Conservation (phyloP, 2,113 vertebrate species). For the Oreochromis aureus region DNA sequence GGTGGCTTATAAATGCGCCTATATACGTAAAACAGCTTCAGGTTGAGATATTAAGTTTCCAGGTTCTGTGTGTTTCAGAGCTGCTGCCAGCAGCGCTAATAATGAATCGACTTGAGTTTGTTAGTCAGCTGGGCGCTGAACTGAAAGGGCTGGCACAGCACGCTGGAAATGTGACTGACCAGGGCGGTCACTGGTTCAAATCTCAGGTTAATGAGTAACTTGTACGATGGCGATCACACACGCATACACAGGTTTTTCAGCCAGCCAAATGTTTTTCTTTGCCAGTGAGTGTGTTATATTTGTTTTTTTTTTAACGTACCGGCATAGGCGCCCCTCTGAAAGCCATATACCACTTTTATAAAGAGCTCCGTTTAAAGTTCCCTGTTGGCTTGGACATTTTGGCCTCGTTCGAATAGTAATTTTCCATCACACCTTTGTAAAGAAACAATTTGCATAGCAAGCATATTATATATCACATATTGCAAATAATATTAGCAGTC, state of each 20-base stretch:
- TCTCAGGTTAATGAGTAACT: slow-evolving; percentile 38
- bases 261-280: not conserved
- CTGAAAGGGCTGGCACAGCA: slow-evolving; percentile 17
- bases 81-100: slow-evolving; percentile 24
- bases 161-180: slow-evolving; percentile 36
- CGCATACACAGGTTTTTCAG: not conserved
- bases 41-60: slow-evolving; percentile 44
- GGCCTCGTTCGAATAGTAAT: not conserved
- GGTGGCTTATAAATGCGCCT: slow-evolving; percentile 40
- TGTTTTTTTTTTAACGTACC: not conserved
- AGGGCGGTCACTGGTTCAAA: slow-evolving; percentile 39
- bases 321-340: not conserved
- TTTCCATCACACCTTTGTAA: not conserved
- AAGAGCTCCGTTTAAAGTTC: not conserved
- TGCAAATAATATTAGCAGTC: not conserved
- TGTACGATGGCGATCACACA: slow-evolving; percentile 17
- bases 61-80: slow-evolving; percentile 3
- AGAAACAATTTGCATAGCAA: not conserved
- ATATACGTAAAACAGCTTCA: slow-evolving; percentile 31
- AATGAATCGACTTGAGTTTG: slow-evolving; percentile 21
- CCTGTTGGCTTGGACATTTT: not conserved
- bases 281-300: not conserved
- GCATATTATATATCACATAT: not conserved
- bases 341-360: not conserved
- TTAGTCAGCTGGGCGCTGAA: slow-evolving; percentile 18